A percentile compares a stretch with the other conserved stretches of the same genome.
Conservation (phyloP, 2,888 invertebrate genomes). For the Melikaiella ostensackeni region DNA sequence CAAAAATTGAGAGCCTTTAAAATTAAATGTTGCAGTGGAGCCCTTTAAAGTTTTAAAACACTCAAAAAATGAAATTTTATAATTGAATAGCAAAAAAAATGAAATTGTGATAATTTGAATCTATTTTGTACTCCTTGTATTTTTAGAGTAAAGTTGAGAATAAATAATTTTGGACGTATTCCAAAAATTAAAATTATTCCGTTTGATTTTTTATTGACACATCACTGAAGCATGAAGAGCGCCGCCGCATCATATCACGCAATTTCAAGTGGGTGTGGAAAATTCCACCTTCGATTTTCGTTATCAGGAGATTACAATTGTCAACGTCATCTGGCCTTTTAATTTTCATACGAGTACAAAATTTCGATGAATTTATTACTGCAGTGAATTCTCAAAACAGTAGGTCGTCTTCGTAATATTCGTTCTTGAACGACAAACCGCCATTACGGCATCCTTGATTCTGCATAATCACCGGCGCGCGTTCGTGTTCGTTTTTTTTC, state of each 20-base stretch:
- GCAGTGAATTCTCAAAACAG: not conserved
- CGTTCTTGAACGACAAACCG: conserved; percentile 33
- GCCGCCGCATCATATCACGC: not conserved
- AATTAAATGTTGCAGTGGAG: too few species aligned
- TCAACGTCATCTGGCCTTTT: not conserved
- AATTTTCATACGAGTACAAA: not conserved
- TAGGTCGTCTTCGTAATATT: not conserved
- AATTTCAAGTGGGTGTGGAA: not conserved
- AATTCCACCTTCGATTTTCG: not conserved
- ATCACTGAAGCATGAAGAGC: conserved; percentile 15
- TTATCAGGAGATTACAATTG: not conserved
- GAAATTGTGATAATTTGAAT: too few species aligned
- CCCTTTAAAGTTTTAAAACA: too few species aligned
- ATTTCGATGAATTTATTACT: too few species aligned
- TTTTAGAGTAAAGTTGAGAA: too few species aligned
- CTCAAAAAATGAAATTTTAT: too few species aligned
- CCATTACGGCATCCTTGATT: conserved; percentile 36
- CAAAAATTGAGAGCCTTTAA: too few species aligned
- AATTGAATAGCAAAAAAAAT: too few species aligned
- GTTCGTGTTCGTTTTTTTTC: conserved; percentile 1
- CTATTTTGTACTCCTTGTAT: too few species aligned
- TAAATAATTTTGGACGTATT: not conserved
- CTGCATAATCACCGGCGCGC: conserved; percentile 26
- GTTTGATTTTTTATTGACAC: not conserved
- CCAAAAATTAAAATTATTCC: not conserved